phyloP scores from a whole-genome alignment of 2,113 vertebrate species.

The Melanocharis versteri region DNA sequence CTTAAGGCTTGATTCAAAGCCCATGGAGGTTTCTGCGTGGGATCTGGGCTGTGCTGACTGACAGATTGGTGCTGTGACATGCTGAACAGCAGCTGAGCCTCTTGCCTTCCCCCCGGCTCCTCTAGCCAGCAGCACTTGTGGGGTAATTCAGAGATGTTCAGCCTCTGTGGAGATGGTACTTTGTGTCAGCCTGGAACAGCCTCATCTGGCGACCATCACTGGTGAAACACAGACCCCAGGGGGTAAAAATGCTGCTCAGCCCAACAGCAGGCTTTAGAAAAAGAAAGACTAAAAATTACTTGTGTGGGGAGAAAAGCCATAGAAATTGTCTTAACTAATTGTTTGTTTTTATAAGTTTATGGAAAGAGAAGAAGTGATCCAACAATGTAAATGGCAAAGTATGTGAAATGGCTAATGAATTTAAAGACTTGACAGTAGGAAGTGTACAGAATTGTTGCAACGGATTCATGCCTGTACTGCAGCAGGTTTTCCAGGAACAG shows the following conservation, averaged over 20 bases:
- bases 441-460: background rate
- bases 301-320: background rate
- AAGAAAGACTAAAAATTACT: background rate
- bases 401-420: background rate
- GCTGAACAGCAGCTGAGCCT: background rate
- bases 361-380: background rate
- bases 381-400: background rate
- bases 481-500: background rate
- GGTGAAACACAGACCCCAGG: background rate
- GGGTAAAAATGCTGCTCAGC: background rate
- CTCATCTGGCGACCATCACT: slow-evolving; percentile 38
- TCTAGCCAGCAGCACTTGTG: background rate
- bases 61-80: background rate
- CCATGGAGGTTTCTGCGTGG: background rate
- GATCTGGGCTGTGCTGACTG: background rate
- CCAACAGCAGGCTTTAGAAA: background rate
- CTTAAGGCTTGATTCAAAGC: background rate
- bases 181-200: background rate
- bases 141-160: background rate
- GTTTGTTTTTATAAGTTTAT: background rate
- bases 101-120: background rate
- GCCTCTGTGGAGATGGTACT: background rate
- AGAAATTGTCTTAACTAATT: slow-evolving; percentile 36
- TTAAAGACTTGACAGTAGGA: background rate
- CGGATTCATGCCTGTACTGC: background rate